Percentiles rank a stretch among this genome's conserved stretches.
Conservation (phyloP, 2,888 invertebrate genomes). For the Cryptophagus acutangulus region DNA sequence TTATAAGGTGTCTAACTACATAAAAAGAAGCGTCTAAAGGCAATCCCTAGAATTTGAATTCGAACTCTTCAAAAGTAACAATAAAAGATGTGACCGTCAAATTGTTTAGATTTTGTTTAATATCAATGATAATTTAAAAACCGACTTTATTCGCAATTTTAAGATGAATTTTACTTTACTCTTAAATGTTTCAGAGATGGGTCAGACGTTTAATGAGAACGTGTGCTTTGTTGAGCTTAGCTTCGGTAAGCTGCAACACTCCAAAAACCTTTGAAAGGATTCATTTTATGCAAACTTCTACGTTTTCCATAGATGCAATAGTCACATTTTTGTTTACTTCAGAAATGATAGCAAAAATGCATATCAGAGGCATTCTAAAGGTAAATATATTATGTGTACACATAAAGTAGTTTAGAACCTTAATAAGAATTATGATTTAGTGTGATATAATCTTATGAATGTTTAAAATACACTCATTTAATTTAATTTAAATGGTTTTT, state of each 20-base stretch:
- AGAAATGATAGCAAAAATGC: constrained; percentile 99
- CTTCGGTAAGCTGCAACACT: constrained; percentile 96
- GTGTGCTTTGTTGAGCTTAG: constrained; percentile 87
- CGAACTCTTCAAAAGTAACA: no score
- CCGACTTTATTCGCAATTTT: not conserved
- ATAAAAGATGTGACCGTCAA: no score
- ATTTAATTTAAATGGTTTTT: no score
- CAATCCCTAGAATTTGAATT: no score
- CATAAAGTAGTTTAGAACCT: not conserved
- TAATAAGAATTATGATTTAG: no score
- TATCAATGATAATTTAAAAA: not conserved
- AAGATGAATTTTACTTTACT: not conserved
- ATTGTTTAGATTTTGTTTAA: not conserved
- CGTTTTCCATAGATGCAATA: constrained; percentile 83
- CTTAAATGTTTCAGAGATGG: constrained; percentile 71
- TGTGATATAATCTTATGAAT: no score
- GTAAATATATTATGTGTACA: constrained; percentile 46
- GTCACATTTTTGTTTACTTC: constrained; percentile 93
- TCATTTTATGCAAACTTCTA: constrained; percentile 81
- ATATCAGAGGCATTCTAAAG: constrained; percentile 86
- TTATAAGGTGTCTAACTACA: no score
- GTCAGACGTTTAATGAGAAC: constrained; percentile 80
- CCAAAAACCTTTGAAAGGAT: constrained; percentile 92
- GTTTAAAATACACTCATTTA: no score
- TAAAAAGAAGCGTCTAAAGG: no score